Evolutionary conservation across 2,113 vertebrate species (phyloP).

Genomic region (Corythaixoides concolor): DNA sequence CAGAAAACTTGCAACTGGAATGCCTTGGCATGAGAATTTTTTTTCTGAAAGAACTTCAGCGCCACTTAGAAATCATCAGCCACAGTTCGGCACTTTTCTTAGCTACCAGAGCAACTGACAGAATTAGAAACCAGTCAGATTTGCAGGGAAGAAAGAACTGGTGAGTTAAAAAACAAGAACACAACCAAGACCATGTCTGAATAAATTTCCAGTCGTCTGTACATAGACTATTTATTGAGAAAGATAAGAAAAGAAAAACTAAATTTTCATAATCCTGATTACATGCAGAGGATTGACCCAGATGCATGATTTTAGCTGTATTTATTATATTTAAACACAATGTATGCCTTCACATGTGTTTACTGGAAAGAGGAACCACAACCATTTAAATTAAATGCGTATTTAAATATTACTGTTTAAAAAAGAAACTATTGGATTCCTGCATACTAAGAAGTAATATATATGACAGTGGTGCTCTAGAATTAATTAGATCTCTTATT

Average conservation of each 20-base stretch:
- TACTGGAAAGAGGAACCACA: conserved; percentile 47
- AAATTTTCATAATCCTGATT: conserved; percentile 70
- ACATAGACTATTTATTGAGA: conserved; percentile 38
- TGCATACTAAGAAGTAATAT: conserved; percentile 37
- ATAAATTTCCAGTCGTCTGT: conserved; percentile 38
- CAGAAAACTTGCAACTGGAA: neutral
- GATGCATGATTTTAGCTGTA: conserved; percentile 65
- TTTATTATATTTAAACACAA: conserved; percentile 53
- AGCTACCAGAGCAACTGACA: neutral
- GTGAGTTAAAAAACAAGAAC: conserved; percentile 26
- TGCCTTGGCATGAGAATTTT: neutral
- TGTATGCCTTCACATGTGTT: conserved; percentile 45
- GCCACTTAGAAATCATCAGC: neutral
- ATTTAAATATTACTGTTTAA: conserved; percentile 45
- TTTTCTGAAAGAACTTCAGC: neutral
- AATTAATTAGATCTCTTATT: conserved; percentile 57
- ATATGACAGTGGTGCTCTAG: conserved; percentile 5
- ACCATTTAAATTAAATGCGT: conserved; percentile 7
- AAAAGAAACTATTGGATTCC: conserved; percentile 33
- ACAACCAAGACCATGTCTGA: conserved; percentile 30
- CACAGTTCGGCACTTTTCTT: neutral
- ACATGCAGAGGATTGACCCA: conserved; percentile 64
- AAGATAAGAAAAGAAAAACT: conserved; percentile 47
- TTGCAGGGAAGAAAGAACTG: neutral
- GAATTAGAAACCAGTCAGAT: conserved; percentile 3